phyloP scores from a whole-genome alignment of 2,888 invertebrate genomes.

The Deilephila elpenor region DNA sequence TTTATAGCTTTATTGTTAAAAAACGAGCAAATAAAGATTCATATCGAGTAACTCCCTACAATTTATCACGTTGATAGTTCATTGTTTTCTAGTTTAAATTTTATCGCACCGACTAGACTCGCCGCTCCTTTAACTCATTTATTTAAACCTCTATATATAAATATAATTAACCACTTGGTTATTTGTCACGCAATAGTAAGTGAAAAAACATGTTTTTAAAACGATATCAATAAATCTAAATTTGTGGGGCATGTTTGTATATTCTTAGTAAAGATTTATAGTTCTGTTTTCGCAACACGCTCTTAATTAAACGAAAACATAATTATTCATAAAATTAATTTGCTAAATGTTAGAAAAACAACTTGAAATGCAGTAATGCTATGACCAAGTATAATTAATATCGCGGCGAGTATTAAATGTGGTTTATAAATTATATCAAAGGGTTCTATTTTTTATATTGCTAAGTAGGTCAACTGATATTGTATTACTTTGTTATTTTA shows the following conservation, averaged over 20 bases:
- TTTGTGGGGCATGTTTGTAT: background rate
- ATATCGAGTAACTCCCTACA: conserved; percentile 13
- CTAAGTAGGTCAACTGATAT: background rate
- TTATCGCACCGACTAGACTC: background rate
- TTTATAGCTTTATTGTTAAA: background rate
- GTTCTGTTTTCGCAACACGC: background rate
- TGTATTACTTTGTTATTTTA: conserved; percentile 4
- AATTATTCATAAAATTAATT: conserved; percentile 1
- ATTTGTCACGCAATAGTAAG: conserved; percentile 11
- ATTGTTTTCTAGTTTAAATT: conserved; percentile 1
- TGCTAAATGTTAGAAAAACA: conserved; percentile 11
- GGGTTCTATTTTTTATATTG: background rate
- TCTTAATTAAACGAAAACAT: background rate
- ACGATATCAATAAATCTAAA: conserved; percentile 2
- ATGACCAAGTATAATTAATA: background rate
- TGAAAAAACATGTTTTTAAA: conserved; percentile 20
- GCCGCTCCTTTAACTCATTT: background rate
- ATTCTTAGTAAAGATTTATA: conserved; percentile 8
- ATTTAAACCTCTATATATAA: background rate
- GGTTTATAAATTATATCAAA: conserved; percentile 1
- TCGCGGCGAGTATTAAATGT: background rate
- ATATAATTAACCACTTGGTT: conserved; percentile 7
- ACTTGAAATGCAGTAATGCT: conserved; percentile 7
- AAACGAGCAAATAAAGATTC: conserved; percentile 10
- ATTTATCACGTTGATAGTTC: conserved; percentile 20